These are phyloP conservation scores for Meriones psammophilus DNA, from an alignment of 2,797 vertebrate species.

Conservation along the genomic window DNA sequence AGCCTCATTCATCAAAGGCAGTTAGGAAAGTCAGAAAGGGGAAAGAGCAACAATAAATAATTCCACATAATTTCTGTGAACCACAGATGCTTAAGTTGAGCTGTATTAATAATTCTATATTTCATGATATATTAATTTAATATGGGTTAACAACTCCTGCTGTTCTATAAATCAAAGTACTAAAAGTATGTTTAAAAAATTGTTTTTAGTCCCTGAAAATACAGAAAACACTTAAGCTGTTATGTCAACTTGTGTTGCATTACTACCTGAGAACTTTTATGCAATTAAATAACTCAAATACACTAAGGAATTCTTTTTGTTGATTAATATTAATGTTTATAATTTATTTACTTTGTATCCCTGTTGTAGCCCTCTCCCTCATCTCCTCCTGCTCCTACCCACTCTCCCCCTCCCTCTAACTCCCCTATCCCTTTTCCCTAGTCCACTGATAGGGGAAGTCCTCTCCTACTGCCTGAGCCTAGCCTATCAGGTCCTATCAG, in stretches of 20 bases:
- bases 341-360: too few species aligned
- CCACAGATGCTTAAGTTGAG: slow-evolving; percentile 68
- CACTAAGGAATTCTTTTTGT: not conserved
- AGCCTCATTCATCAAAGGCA: slow-evolving; percentile 68
- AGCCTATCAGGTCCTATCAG: too few species aligned
- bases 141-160: slow-evolving; percentile 51
- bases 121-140: slow-evolving; percentile 70
- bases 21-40: slow-evolving; percentile 61
- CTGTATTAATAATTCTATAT: slow-evolving; percentile 74
- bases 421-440: too few species aligned
- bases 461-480: too few species aligned
- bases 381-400: too few species aligned
- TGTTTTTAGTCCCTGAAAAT: slow-evolving; percentile 25
- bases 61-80: slow-evolving; percentile 70
- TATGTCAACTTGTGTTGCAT: not conserved
- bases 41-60: slow-evolving; percentile 71
- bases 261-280: not conserved
- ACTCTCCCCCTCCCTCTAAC: too few species aligned
- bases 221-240: slow-evolving; percentile 19
- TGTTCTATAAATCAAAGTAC: slow-evolving; percentile 65
- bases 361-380: too few species aligned
- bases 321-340: too few species aligned
- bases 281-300: not conserved
- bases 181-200: slow-evolving; percentile 63
- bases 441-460: too few species aligned